A percentile compares a stretch with the other conserved stretches of the same genome.
Conservation (phyloP, 1,140 invertebrate genomes). For the Dinoponera quadriceps region DNA sequence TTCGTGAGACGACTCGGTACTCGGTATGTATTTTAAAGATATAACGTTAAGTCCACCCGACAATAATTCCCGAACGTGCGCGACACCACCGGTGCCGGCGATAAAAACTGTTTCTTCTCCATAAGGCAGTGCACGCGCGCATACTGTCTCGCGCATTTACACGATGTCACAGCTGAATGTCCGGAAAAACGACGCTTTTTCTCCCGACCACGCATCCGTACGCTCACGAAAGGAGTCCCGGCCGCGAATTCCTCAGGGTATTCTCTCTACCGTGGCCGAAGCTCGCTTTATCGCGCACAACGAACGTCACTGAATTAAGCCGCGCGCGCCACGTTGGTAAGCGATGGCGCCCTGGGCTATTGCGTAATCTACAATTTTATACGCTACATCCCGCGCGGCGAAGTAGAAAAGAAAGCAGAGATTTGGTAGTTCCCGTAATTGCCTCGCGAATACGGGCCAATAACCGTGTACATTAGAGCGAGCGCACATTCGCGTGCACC, state of each 20-base stretch:
- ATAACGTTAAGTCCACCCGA: neutral
- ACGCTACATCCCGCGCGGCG: slow-evolving; percentile 57
- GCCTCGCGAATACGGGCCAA: slow-evolving; percentile 63
- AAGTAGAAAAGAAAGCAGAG: slow-evolving; percentile 67
- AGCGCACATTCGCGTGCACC: neutral
- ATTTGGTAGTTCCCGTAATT: slow-evolving; percentile 70
- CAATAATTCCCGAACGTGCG: slow-evolving; percentile 15
- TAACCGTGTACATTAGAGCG: slow-evolving; percentile 53
- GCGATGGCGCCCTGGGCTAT: slow-evolving; percentile 73
- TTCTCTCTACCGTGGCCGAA: slow-evolving; percentile 60
- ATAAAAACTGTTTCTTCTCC: slow-evolving; percentile 25
- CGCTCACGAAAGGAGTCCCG: slow-evolving; percentile 40
- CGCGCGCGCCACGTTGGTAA: slow-evolving; percentile 62
- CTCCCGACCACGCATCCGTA: slow-evolving; percentile 20
- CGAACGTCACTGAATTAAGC: slow-evolving; percentile 74
- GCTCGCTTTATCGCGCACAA: slow-evolving; percentile 71
- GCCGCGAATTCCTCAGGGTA: slow-evolving; percentile 66
- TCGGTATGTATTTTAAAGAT: neutral
- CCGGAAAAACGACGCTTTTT: slow-evolving; percentile 48
- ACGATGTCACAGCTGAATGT: slow-evolving; percentile 33
- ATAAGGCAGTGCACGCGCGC: neutral
- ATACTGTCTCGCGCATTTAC: slow-evolving; percentile 47
- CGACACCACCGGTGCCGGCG: neutral
- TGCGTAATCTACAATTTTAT: slow-evolving; percentile 76
- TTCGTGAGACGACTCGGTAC: neutral